Conservation (phyloP, 2,888 invertebrate genomes). For the Portevinia maculata region DNA sequence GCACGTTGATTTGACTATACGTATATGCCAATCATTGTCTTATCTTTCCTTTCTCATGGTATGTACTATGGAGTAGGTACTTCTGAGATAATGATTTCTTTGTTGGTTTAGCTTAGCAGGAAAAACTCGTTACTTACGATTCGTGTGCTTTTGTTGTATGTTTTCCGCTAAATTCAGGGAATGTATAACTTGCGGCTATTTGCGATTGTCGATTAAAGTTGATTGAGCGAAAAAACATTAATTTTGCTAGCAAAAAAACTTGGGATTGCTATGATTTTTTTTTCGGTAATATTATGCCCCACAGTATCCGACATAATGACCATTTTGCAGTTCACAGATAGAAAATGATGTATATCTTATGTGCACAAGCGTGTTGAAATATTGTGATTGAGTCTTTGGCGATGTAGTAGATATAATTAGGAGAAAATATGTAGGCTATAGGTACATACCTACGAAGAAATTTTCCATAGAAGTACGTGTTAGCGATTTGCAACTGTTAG, state of each 20-base stretch:
- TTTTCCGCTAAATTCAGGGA: conserved; percentile 56
- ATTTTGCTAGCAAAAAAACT: conserved; percentile 43
- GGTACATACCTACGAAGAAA: not conserved
- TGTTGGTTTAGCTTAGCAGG: conserved; percentile 62
- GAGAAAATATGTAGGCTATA: conserved; percentile 19
- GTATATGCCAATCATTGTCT: conserved; percentile 69
- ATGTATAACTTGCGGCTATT: conserved; percentile 61
- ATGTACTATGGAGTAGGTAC: conserved; percentile 25
- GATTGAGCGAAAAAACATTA: conserved; percentile 62
- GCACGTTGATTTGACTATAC: conserved; percentile 69
- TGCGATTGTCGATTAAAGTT: conserved; percentile 67
- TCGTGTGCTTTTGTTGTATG: conserved; percentile 14
- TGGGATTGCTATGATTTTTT: conserved; percentile 57
- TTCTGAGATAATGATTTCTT: conserved; percentile 62
- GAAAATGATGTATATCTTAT: conserved; percentile 22
- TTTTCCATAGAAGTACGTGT: not conserved
- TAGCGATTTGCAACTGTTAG: conserved; percentile 18
- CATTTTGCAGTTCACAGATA: conserved; percentile 53
- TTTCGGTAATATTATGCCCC: conserved; percentile 10
- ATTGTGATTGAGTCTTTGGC: conserved; percentile 9
- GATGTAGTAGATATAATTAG: conserved; percentile 18
- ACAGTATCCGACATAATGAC: conserved; percentile 33
- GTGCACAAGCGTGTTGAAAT: not conserved
- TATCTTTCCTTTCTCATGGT: conserved; percentile 49
- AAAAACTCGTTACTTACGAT: conserved; percentile 55